Base-by-base conservation (phyloP, 2,797 vertebrate species). In the Anisognathus igniventris region DNA sequence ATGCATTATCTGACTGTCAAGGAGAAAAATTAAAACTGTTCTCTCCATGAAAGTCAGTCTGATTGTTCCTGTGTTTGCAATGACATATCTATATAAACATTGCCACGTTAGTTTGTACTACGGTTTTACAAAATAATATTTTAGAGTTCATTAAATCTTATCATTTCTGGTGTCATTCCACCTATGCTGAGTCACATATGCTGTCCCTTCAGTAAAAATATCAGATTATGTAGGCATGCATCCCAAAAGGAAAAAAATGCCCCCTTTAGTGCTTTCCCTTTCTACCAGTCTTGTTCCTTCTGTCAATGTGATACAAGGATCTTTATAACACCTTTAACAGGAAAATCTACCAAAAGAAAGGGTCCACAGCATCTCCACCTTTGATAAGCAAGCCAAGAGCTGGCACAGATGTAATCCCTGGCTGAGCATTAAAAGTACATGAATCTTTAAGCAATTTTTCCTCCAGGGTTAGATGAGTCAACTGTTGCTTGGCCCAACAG, bases 401-500 rank as follows among this genome's bases (percentile, higher is more conserved):
- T 91, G 86, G 88, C 75, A 83, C 28, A 90, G 77, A 78, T 51
- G 17, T 53, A 91, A 84, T 71, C 66, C 78, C 80, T 74, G 64
- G 70, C 56, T 77, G 86, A 84, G 76, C 80, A 87, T 51, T 83
- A 64, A 14, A 89, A 86, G 66, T 37, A 65, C 70, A 65, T 18
- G 22, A 44, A 58, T 53, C 60, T 94, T 71, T 78, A 78, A 89
- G 61, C 87, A 87, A 47, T 74, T 94, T 92, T 86, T 87, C 67
- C 87, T 96, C 61, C 37, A 77, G 89, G 75, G 68, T 89, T 84
- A 81, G 65, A 95, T 73, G 90, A 97, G 68, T 94, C 87, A 88
- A 78, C 60, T 54, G 45, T 76, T 92, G 68, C 62, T 91, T 92
- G 79, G 72, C 61, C 66, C 14, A 14, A 88, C 31, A 90, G 90